Percentiles rank a stretch among this genome's conserved stretches.
Evolutionary conservation across 2,113 vertebrate genomes (phyloP).

Genomic region (Zosterops pallidus): DNA sequence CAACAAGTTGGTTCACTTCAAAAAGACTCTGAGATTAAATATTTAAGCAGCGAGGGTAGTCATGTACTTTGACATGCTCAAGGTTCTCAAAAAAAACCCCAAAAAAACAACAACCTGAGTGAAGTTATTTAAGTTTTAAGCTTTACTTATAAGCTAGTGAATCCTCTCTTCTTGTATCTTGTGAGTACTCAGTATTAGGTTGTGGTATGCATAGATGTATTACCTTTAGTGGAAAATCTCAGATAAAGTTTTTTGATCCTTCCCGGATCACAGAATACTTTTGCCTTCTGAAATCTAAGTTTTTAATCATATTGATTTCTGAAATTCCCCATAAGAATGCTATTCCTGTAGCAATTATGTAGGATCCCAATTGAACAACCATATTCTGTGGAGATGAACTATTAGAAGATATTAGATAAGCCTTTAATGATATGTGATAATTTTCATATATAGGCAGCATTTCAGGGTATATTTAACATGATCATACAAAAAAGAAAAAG

Average conservation of each 20-base stretch:
- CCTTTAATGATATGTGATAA: neutral
- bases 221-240: neutral
- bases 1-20: neutral
- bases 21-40: neutral
- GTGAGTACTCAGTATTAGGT: neutral
- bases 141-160: neutral
- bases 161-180: neutral
- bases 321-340: neutral
- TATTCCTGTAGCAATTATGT: neutral
- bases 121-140: neutral
- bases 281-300: neutral
- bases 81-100: neutral
- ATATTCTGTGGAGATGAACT: neutral
- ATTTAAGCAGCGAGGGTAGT: neutral
- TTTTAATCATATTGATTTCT: neutral
- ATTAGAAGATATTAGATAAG: neutral
- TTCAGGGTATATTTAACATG: neutral
- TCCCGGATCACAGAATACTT: neutral
- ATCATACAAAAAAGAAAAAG: neutral
- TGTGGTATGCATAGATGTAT: neutral
- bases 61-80: accelerated
- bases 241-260: neutral
- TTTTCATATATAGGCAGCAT: neutral
- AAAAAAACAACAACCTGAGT: neutral
- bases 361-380: neutral